Conservation (phyloP, 2,888 invertebrate species). For the Pseudococcus jackbeardsleyi region DNA sequence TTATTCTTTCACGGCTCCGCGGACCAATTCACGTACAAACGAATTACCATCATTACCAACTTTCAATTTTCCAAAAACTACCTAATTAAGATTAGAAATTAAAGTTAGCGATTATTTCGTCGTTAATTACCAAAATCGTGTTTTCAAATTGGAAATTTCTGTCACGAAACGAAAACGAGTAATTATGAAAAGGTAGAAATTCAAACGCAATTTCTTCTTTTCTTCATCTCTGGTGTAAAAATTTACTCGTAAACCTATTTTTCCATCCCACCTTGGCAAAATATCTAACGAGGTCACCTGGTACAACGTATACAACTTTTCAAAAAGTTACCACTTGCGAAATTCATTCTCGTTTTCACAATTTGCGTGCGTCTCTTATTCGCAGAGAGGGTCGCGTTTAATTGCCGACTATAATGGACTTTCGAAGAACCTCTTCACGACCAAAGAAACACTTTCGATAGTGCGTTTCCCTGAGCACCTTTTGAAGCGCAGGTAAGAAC, state of each 20-base stretch:
- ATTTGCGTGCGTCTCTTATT: background rate
- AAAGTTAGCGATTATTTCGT: background rate
- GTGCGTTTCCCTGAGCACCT: background rate
- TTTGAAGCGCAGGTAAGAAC: background rate
- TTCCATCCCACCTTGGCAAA: background rate
- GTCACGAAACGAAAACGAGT: background rate
- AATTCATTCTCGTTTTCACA: background rate
- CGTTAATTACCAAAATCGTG: background rate
- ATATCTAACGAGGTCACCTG: background rate
- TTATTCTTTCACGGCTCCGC: background rate
- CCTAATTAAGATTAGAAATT: conserved; percentile 12
- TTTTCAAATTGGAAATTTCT: background rate
- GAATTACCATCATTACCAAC: conserved; percentile 17
- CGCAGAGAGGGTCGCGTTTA: background rate
- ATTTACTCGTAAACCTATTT: background rate
- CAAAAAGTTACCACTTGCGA: background rate
- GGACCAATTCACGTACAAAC: background rate
- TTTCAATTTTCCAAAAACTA: background rate
- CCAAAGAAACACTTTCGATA: background rate
- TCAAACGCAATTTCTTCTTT: background rate
- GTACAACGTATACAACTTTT: background rate
- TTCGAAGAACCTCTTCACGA: background rate
- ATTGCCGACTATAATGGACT: conserved; percentile 12
- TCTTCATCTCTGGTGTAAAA: background rate
- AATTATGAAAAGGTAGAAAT: background rate